Evolutionary conservation across 92 coral and sea anemone genomes (phyloP), one percentile per base, ranked within the genome.

Genomic region (Palythoa caribaeorum): DNA sequence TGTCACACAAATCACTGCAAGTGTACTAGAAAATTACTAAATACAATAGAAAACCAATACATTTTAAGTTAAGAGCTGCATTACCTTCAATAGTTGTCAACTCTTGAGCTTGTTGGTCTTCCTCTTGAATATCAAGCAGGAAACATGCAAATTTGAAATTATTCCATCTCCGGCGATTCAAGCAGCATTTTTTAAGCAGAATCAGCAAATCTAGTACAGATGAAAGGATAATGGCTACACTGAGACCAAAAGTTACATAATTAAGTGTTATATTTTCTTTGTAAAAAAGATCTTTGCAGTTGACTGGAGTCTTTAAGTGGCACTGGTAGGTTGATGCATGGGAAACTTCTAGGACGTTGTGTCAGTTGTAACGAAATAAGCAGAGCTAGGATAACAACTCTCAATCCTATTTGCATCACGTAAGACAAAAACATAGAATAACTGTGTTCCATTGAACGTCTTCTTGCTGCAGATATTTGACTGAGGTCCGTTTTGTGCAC

Each of bases 291-390:
- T 38, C 84, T 14, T 38, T 79, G 52, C 84, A 79, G 35, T 79
- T 14, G 20, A 79, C 7, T 37, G 53, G 37, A 38, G 54, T 6
- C 14, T 38, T 60, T 20, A 17, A 37, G 0, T 8, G 73, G 55
- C 84, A 79, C 37, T 59, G 16, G 72, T 59, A 60, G 15, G 84
- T 37, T 7, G 72, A n/a, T n/a, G n/a, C n/a, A 12, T 17, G 84
- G 52, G 60, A 16, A 60, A 36, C 1, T 38, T 35, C 0, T 79
- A 3, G 84, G 84, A 12, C 3, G 54, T 1, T 57, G 20, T 35
- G 51, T 40, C 55, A 40, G 37, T 9, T 60, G 84, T 38, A 79
- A 54, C 6, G 14, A 19, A 20, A 16, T 35, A 8, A 5, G 13
- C 10, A 21, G 15, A 50, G 15, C 60, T 38, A 51, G 20, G 19